Percentiles rank a stretch among this genome's conserved stretches.
Evolutionary conservation across 1,140 invertebrate species (phyloP).

Genomic region (Drosophila pectinifera): DNA sequence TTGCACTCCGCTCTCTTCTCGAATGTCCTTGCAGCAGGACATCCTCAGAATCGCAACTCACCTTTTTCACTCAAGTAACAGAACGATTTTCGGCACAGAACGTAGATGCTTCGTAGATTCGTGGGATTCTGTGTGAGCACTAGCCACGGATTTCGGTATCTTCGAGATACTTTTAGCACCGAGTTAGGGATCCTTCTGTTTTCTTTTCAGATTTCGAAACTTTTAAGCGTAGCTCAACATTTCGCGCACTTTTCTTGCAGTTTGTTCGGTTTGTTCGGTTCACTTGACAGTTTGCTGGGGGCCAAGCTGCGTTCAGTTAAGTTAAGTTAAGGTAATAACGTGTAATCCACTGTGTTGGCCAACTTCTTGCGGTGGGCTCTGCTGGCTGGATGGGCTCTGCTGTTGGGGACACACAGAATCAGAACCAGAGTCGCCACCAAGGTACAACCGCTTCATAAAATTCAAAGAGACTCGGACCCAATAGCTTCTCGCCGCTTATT

Average conservation of each 20-base stretch:
- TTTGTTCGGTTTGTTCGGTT: constrained; percentile 42
- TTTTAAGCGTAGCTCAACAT: constrained; percentile 57
- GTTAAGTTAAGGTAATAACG: constrained; percentile 3
- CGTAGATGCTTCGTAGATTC: constrained; percentile 4
- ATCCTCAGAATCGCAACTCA: constrained; percentile 51
- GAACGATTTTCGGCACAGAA: constrained; percentile 47
- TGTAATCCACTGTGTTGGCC: constrained; percentile 64
- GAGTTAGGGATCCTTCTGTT: constrained; percentile 64
- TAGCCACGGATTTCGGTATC: constrained; percentile 43
- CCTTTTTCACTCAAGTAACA: constrained; percentile 73
- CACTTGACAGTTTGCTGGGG: constrained; percentile 45
- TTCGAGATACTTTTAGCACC: constrained; percentile 52
- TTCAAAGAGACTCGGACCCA: constrained; percentile 85
- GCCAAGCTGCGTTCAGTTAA: constrained; percentile 2
- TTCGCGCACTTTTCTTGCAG: constrained; percentile 61
- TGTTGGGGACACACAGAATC: constrained; percentile 19
- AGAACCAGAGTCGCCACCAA: constrained; percentile 60
- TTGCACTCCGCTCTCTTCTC: constrained; percentile 11
- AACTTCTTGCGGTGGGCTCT: constrained; percentile 13
- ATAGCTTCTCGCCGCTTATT: constrained; percentile 84
- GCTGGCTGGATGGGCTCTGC: constrained; percentile 16
- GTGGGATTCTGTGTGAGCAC: constrained; percentile 47
- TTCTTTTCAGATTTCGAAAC: not conserved
- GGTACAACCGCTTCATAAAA: constrained; percentile 85
- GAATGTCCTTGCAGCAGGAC: constrained; percentile 37